These are phyloP conservation scores for Mercenaria mercenaria DNA, from an alignment of 1,140 invertebrate genomes.

Conservation along the genomic window DNA sequence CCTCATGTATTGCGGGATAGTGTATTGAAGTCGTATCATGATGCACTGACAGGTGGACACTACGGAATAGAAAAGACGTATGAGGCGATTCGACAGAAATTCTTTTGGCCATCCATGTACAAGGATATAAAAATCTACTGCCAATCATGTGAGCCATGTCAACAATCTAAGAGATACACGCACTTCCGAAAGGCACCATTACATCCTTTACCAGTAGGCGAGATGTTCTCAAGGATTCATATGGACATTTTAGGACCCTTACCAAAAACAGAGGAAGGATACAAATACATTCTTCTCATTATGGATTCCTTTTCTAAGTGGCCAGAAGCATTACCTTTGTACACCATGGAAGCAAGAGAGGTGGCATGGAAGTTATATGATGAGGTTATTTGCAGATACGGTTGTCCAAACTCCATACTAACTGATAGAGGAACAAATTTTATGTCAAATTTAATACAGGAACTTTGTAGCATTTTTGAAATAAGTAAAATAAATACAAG, in stretches of 20 bases:
- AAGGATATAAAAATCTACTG: no score
- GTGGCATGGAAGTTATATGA: conserved; percentile 56
- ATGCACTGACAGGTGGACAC: conserved; percentile 49
- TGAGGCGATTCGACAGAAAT: conserved; percentile 26
- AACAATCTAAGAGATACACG: conserved; percentile 21
- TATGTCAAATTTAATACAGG: conserved; percentile 53
- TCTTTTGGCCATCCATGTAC: no score
- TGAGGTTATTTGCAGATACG: conserved; percentile 66
- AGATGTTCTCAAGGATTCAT: neutral
- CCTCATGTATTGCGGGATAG: no score
- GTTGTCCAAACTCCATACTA: conserved; percentile 52
- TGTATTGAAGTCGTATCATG: no score
- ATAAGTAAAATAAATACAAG: no score
- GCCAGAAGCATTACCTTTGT: no score
- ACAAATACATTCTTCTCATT: no score
- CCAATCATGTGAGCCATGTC: conserved; percentile 56
- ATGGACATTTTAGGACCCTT: conserved; percentile 38
- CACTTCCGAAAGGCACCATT: conserved; percentile 19
- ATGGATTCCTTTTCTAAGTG: no score
- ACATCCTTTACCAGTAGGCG: no score
- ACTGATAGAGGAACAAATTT: conserved; percentile 63
- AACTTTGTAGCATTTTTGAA: neutral
- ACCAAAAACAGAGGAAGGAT: no score
- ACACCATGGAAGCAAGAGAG: conserved; percentile 38
- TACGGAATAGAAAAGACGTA: conserved; percentile 51